Percentiles rank a stretch among this genome's conserved stretches.
Evolutionary conservation across 2,888 invertebrate species (phyloP).

Genomic region (Trichogramma dendrolimi): DNA sequence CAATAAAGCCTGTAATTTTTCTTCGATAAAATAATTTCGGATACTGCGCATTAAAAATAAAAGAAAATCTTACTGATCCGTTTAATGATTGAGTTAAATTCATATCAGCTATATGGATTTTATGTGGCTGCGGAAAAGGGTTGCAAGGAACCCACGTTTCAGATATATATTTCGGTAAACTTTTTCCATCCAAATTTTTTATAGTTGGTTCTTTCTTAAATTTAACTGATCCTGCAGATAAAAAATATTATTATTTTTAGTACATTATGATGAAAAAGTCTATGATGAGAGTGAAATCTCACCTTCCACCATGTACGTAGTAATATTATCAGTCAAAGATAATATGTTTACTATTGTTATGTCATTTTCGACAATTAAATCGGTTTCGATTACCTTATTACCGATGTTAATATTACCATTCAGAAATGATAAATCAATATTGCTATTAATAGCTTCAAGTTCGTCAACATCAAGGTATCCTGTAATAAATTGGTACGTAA

Average conservation of each 20-base stretch:
- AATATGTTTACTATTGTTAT: slow-evolving; percentile 34
- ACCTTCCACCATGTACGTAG: slow-evolving; percentile 47
- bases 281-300: slow-evolving; percentile 17
- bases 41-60: not conserved
- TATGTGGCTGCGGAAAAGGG: slow-evolving; percentile 36
- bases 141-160: slow-evolving; percentile 55
- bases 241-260: slow-evolving; percentile 16
- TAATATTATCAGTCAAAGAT: slow-evolving; percentile 29
- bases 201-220: slow-evolving; percentile 53
- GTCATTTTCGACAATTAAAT: slow-evolving; percentile 42
- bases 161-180: slow-evolving; percentile 45
- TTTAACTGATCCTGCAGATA: slow-evolving; percentile 50
- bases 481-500: slow-evolving; percentile 1
- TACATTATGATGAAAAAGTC: slow-evolving; percentile 11
- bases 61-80: slow-evolving; percentile 40
- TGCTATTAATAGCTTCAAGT: slow-evolving; percentile 51
- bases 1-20: slow-evolving; percentile 51
- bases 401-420: slow-evolving; percentile 24
- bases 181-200: slow-evolving; percentile 48
- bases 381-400: slow-evolving; percentile 38
- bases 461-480: slow-evolving; percentile 25
- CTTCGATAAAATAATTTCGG: slow-evolving; percentile 12
- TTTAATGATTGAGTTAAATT: slow-evolving; percentile 42
- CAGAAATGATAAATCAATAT: slow-evolving; percentile 44
- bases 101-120: slow-evolving; percentile 39